Base-by-base conservation (phyloP, 2,797 vertebrate genomes). In the Astyanax mexicanus region DNA sequence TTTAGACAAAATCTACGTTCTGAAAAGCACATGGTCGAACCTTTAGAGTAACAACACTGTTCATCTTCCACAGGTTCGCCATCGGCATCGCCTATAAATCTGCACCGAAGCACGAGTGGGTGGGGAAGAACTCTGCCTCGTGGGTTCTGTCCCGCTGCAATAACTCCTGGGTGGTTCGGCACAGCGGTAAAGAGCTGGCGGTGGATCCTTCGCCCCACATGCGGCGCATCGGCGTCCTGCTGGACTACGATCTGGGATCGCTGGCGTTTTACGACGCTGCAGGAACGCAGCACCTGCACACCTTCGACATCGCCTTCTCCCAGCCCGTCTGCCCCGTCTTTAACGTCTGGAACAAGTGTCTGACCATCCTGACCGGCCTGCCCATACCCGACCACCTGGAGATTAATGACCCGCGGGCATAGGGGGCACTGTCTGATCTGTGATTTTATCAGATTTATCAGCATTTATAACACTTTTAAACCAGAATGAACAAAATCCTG, bases 141-240 rank as follows among this genome's bases (percentile, higher is more conserved):
- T 99, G 98, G 98, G 97, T 97, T 0, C 89, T 99, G 66, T 96
- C 96, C 75, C 96, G 98, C 80, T 99, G 98, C 81, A 98, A 97
- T 86, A 98, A 96, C 85, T 92, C 94, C 0, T 99, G 98, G 97
- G 94, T 94, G 69, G 96, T 94, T 79, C 91, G 98, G 12, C 96
- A 98, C 89, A 97, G 97, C 88, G 93, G 96, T 79, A 98, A 98
- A 85, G 98, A 99, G 86, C 90, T 95, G 61, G 91, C 96, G 45
- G 93, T 99, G 0, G 97, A 98, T 61, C 96, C 97, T 0, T 94
- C 96, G 0, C 96, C 97, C 6, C 96, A 98, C 83, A 93, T 98
- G 79, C 91, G 98, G 4, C 93, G 98, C 0, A 91, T 99, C 0
- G 98, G 98, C 17, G 93, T 99, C 68, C 79, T 99, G 88, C 89